Conservation (phyloP, 1,140 invertebrate species). For the Anoplolepis gracilipes region DNA sequence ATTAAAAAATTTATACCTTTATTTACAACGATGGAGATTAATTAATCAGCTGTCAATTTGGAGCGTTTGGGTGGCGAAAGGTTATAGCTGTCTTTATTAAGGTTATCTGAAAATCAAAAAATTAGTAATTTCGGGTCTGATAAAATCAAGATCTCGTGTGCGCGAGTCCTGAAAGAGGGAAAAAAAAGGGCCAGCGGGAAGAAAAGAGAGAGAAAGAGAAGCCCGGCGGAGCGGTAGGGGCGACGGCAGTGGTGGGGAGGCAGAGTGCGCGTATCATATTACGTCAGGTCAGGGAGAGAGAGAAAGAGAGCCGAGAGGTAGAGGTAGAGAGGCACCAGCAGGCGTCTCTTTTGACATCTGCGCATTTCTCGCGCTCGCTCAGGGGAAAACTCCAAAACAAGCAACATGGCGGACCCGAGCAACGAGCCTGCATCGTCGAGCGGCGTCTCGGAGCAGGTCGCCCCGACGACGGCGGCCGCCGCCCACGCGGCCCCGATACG, state of each 20-base stretch:
- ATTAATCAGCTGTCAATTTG: too few species aligned
- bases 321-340: not conserved
- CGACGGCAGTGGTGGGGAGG: not conserved
- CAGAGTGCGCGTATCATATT: slow-evolving; percentile 22
- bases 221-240: not conserved
- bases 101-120: not conserved
- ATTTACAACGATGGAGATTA: too few species aligned
- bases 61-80: not conserved
- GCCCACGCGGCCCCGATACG: slow-evolving; percentile 77
- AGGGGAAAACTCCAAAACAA: slow-evolving; percentile 83
- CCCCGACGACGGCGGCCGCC: slow-evolving; percentile 73
- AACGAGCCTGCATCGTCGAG: slow-evolving; percentile 86
- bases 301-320: not conserved
- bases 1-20: too few species aligned
- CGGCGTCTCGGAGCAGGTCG: slow-evolving; percentile 80
- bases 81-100: not conserved
- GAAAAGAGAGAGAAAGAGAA: not conserved
- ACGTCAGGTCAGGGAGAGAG: slow-evolving; percentile 40
- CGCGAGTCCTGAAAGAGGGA: not conserved
- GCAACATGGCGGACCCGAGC: slow-evolving; percentile 84
- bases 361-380: slow-evolving; percentile 68
- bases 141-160: not conserved
- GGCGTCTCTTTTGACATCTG: slow-evolving; percentile 73
- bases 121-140: not conserved
- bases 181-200: not conserved